phyloP scores from a whole-genome alignment of 37 sponge, comb jelly and placozoan genomes.

The Tethya wilhelma region DNA sequence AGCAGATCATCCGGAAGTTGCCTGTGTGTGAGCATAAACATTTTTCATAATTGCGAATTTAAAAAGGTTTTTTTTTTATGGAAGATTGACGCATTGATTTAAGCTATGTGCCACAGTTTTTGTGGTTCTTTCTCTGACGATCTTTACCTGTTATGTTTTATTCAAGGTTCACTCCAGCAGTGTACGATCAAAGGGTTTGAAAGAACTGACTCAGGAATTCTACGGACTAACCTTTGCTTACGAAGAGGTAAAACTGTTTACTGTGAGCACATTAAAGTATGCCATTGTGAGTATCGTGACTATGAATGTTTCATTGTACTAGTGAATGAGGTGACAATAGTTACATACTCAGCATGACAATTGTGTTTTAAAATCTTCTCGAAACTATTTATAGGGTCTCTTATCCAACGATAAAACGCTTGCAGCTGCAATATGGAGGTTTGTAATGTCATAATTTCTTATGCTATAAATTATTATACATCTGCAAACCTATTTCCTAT shows the following conservation, averaged over 20 bases:
- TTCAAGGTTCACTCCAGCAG: constrained; percentile 36
- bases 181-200: constrained; percentile 17
- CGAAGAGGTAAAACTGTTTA: constrained; percentile 79
- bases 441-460: no score
- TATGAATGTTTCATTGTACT: not conserved
- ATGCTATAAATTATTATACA: no score
- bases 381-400: constrained; percentile 23
- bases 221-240: constrained; percentile 77
- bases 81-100: no score
- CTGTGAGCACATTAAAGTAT: not conserved
- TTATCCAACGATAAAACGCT: constrained; percentile 49
- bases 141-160: not conserved
- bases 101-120: no score
- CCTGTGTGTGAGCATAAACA: no score
- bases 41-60: no score
- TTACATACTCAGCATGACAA: no score
- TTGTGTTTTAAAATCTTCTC: not conserved
- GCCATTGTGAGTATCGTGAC: not conserved
- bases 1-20: no score
- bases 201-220: constrained; percentile 63
- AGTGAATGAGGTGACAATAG: not conserved
- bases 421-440: constrained; percentile 80
- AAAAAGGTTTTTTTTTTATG: no score
- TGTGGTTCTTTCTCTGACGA: not conserved
- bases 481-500: not conserved